Percentiles rank a stretch among this genome's conserved stretches.
These are phyloP conservation scores for Gymnosoma rotundatum DNA, from an alignment of 2,888 invertebrate genomes.

Conservation along the genomic window DNA sequence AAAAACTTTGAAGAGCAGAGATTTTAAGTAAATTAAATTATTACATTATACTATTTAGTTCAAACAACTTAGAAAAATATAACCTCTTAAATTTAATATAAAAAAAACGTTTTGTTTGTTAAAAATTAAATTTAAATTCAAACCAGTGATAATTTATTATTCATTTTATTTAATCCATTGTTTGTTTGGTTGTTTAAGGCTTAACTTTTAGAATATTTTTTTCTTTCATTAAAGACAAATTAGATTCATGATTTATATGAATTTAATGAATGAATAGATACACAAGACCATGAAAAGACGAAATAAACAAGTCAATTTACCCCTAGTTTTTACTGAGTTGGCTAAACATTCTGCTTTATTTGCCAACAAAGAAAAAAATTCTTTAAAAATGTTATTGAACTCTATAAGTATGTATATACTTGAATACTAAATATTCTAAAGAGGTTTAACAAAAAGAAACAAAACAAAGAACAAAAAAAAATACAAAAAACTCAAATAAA, in stretches of 20 bases:
- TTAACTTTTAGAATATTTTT: too few relatives aligned
- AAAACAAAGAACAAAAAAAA: background rate
- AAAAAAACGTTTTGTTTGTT: background rate
- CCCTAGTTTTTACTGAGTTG: constrained; percentile 9
- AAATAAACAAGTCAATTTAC: constrained; percentile 1
- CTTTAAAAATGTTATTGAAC: constrained; percentile 44
- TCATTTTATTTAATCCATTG: background rate
- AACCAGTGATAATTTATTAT: background rate
- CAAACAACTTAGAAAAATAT: constrained; percentile 2
- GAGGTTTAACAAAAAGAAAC: background rate
- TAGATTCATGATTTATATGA: constrained; percentile 8
- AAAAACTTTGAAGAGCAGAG: constrained; percentile 15
- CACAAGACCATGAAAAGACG: background rate
- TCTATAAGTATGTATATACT: constrained; percentile 6
- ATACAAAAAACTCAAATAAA: background rate
- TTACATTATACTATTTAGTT: constrained; percentile 6
- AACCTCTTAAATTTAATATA: background rate
- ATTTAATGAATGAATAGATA: background rate
- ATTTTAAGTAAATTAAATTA: constrained; percentile 23
- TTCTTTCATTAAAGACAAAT: too few relatives aligned
- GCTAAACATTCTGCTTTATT: constrained; percentile 6
- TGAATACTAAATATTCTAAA: background rate
- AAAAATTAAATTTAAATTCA: constrained; percentile 1
- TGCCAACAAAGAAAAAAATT: constrained; percentile 22
- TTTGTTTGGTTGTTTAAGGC: background rate